phyloP scores from a whole-genome alignment of 1,140 invertebrate species.

The Helicoverpa zea region DNA sequence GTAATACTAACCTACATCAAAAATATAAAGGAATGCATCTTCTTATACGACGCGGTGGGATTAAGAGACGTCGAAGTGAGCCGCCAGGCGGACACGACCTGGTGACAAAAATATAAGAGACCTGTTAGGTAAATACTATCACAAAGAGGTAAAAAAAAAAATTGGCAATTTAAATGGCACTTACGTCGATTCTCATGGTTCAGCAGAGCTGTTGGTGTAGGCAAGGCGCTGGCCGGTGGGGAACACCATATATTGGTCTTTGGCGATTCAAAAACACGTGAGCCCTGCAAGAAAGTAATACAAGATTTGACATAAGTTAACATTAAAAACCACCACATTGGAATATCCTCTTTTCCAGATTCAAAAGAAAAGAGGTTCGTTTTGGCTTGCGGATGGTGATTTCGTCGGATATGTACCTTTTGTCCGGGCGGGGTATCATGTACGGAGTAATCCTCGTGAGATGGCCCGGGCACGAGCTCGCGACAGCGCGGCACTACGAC shows the following conservation, averaged over 20 bases:
- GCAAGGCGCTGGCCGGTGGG: slow-evolving; percentile 82
- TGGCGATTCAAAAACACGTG: slow-evolving; percentile 82
- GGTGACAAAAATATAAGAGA: slow-evolving; percentile 47
- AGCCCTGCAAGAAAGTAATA: slow-evolving; percentile 68
- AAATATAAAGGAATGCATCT: slow-evolving; percentile 70
- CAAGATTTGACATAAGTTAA: neutral
- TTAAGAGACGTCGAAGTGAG: slow-evolving; percentile 82
- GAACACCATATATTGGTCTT: slow-evolving; percentile 81
- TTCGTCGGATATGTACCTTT: slow-evolving; percentile 66
- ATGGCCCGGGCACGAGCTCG: slow-evolving; percentile 5
- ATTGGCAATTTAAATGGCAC: slow-evolving; percentile 51
- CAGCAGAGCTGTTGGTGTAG: slow-evolving; percentile 75
- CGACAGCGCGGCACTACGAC: slow-evolving; percentile 59
- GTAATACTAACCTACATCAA: slow-evolving; percentile 58
- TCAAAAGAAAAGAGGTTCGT: too few species aligned
- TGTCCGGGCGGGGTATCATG: slow-evolving; percentile 84
- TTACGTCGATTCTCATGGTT: slow-evolving; percentile 77
- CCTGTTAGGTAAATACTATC: slow-evolving; percentile 4
- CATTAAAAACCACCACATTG: neutral
- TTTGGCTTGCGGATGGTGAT: too few species aligned
- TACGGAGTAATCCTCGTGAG: slow-evolving; percentile 72
- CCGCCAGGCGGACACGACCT: slow-evolving; percentile 84
- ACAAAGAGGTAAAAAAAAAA: neutral
- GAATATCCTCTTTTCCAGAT: too few species aligned
- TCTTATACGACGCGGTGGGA: slow-evolving; percentile 62